phyloP scores from a whole-genome alignment of 2,888 invertebrate genomes.

The Cyaniris semiargus region DNA sequence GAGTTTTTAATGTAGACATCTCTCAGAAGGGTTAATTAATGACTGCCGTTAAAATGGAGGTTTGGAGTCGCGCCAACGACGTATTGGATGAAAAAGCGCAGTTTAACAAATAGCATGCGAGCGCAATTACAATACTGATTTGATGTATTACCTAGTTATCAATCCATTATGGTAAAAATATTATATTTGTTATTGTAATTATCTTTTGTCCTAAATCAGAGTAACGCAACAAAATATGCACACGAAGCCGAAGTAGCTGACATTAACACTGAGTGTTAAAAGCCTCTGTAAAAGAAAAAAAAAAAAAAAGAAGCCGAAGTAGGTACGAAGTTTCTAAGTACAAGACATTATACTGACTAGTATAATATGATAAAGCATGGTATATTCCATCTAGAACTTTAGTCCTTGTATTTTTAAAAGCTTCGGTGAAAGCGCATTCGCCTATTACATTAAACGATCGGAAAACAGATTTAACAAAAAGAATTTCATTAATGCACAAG shows the following conservation, averaged over 20 bases:
- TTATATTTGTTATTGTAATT: too few relatives aligned
- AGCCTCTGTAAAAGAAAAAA: too few relatives aligned
- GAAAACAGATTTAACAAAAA: constrained; percentile 9
- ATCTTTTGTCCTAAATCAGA: too few relatives aligned
- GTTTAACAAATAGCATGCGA: constrained; percentile 14
- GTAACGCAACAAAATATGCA: too few relatives aligned
- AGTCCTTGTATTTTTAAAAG: background rate
- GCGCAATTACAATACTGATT: constrained; percentile 18
- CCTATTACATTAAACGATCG: background rate
- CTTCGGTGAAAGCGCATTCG: background rate
- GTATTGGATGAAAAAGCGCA: constrained; percentile 28
- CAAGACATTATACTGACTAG: too few relatives aligned
- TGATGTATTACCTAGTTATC: background rate
- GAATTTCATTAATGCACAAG: constrained; percentile 12
- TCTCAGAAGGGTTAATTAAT: constrained; percentile 28
- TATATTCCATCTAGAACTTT: too few relatives aligned
- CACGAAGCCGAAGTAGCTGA: too few relatives aligned
- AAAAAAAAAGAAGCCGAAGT: too few relatives aligned
- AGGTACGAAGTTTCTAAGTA: too few relatives aligned
- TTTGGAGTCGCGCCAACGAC: constrained; percentile 24
- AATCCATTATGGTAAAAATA: background rate
- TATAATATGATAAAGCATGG: too few relatives aligned
- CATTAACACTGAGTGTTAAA: too few relatives aligned
- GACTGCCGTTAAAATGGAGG: constrained; percentile 29
- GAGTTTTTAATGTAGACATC: constrained; percentile 30